Evolutionary conservation across 1,140 invertebrate species (phyloP), one percentile per base, ranked within the genome.

Genomic region (Musca vetustissima): DNA sequence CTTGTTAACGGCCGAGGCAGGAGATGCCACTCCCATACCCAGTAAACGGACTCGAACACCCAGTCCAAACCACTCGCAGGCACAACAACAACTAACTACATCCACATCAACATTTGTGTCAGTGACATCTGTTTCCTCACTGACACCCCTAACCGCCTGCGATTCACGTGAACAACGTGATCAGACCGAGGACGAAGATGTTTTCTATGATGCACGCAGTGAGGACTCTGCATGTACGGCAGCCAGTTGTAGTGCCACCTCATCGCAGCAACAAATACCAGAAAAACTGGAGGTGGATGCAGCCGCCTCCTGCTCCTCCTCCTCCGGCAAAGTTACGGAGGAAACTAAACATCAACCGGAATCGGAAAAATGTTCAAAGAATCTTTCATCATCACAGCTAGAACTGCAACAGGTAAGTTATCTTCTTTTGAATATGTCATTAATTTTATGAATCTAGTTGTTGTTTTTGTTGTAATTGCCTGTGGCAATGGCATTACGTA

Each of bases 131-230:
- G 57, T 36, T 43, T 61, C 57, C 47, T 48, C 43, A 17, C 17
- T 19, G 2, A 53, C 50, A 43, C 36, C 57, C 28, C 32, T 65
- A 7, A 65, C 64, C 19, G 43, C 43, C 21, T n/a, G 8, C 36
- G 64, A 65, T 48, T 64, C 32, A 47, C 32, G 14, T 36, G 14
- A 36, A 64, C 36, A 50, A 65, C 48, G 64, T 61, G 57, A 61
- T 19, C 57, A 17, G 32, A 53, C 64, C 6, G 78, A 81, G 25
- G 76, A 77, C 55, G 79, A 81, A 67, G 71, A 72, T 47, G 79
- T 81, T 7, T 81, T 81, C 67, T 81, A 81, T 48, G 79, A 81
- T 74, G 79, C 78, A 49, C 75, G 74, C 50, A 79, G 78, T 65
- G 79, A 80, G 66, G 76, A 79, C 21, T 81, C 78, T 1, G 70